Conservation (phyloP, 2,888 invertebrate species). For the Pristionchus maxplancki region DNA sequence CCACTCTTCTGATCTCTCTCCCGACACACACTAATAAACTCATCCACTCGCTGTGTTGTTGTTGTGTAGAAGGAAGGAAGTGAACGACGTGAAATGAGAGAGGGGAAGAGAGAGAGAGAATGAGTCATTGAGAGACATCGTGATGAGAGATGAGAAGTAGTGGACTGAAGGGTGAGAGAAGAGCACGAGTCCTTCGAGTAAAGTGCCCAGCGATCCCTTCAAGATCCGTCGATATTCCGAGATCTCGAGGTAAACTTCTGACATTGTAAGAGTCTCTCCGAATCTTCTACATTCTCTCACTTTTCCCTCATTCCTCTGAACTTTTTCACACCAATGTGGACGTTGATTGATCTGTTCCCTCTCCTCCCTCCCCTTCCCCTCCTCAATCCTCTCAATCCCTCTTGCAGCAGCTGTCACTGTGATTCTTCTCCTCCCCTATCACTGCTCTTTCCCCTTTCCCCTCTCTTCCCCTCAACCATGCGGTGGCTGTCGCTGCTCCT, state of each 20-base stretch:
- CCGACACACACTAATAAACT: neutral
- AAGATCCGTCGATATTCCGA: neutral
- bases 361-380: neutral
- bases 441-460: neutral
- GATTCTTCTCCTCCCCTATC: neutral
- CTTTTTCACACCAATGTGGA: conserved; percentile 15
- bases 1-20: neutral
- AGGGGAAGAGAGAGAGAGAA: neutral
- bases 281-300: neutral
- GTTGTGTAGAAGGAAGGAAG: neutral
- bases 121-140: neutral
- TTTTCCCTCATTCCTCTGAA: conserved; percentile 20
- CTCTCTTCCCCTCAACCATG: conserved; percentile 5
- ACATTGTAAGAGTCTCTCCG: neutral
- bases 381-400: neutral
- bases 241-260: neutral
- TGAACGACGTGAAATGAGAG: conserved; percentile 9
- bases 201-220: neutral
- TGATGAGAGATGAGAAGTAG: neutral
- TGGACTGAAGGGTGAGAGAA: neutral
- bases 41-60: neutral
- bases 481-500: conserved; percentile 1
- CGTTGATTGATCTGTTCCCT: neutral
- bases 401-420: conserved; percentile 21
- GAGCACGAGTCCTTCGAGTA: neutral